A percentile compares a stretch with the other conserved stretches of the same genome.
Conservation (phyloP, 2,113 vertebrate species). For the Prionailurus viverrinus region DNA sequence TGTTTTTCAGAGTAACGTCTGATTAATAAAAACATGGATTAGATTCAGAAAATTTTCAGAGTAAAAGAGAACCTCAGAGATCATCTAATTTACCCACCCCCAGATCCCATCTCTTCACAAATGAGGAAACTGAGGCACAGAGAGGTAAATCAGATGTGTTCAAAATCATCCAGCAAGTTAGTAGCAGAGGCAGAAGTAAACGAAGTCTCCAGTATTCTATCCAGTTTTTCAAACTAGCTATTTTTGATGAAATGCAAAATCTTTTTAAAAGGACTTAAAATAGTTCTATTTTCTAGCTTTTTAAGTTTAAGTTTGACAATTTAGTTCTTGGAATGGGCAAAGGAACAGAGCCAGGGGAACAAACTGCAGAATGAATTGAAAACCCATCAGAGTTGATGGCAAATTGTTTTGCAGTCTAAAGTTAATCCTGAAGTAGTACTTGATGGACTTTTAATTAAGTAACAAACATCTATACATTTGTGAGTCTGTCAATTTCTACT, state of each 20-base stretch:
- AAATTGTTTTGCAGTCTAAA: slow-evolving; percentile 70
- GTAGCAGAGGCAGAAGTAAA: not conserved
- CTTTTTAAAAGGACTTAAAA: not conserved
- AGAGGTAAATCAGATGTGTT: not conserved
- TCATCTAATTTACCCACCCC: not conserved
- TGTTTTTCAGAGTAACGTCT: not conserved
- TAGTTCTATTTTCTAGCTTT: not conserved
- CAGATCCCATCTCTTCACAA: not conserved
- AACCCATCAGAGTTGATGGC: slow-evolving; percentile 27
- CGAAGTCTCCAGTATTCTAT: not conserved
- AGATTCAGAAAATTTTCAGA: slow-evolving; percentile 5
- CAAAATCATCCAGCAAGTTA: not conserved
- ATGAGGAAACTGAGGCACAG: not conserved
- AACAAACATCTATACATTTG: slow-evolving; percentile 72
- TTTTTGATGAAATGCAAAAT: not conserved
- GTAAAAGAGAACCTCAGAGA: not conserved
- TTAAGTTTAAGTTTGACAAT: slow-evolving; percentile 21
- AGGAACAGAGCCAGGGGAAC: not conserved
- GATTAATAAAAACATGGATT: slow-evolving; percentile 12
- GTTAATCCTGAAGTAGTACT: slow-evolving; percentile 76
- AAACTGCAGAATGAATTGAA: slow-evolving; percentile 6
- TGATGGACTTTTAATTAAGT: slow-evolving; percentile 84
- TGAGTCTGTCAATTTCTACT: slow-evolving; percentile 76
- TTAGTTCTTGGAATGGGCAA: slow-evolving; percentile 14
- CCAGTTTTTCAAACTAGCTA: not conserved